Conservation (phyloP, 2,888 invertebrate genomes). For the Mesorhabditis belari region DNA sequence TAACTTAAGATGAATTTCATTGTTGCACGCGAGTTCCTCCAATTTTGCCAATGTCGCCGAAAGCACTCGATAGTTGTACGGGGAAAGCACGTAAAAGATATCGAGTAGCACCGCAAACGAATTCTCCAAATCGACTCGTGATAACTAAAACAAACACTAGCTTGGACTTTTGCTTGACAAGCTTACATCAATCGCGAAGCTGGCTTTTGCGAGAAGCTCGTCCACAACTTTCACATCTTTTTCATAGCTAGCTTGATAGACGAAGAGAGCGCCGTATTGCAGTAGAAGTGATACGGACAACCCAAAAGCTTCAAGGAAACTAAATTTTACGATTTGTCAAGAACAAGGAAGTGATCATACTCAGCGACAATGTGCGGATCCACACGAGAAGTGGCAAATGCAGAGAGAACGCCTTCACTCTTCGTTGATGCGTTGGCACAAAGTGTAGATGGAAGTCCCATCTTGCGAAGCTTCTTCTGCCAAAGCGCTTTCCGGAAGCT, state of each 20-base stretch:
- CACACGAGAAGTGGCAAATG: neutral
- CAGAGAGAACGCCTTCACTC: neutral
- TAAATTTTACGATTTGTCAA: neutral
- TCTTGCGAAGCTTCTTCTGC: slow-evolving; percentile 9
- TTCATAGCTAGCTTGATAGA: neutral
- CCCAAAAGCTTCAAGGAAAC: neutral
- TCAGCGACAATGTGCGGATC: neutral
- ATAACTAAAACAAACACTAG: neutral
- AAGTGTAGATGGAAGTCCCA: neutral
- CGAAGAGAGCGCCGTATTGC: neutral
- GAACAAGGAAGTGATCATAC: neutral
- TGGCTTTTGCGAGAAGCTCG: no score
- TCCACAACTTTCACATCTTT: no score
- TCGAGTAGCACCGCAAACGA: no score
- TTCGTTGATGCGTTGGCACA: neutral
- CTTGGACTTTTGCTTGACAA: no score
- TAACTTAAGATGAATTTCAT: no score
- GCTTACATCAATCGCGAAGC: no score
- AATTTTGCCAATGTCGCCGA: neutral
- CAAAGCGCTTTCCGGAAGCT: neutral
- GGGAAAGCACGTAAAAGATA: neutral
- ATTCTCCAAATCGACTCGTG: no score
- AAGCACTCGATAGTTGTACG: neutral
- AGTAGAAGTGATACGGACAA: neutral
- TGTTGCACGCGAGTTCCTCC: neutral